Percentiles rank a stretch among this genome's conserved stretches.
Evolutionary conservation across 2,113 vertebrate species (phyloP).

Genomic region (Nannospalax galili): DNA sequence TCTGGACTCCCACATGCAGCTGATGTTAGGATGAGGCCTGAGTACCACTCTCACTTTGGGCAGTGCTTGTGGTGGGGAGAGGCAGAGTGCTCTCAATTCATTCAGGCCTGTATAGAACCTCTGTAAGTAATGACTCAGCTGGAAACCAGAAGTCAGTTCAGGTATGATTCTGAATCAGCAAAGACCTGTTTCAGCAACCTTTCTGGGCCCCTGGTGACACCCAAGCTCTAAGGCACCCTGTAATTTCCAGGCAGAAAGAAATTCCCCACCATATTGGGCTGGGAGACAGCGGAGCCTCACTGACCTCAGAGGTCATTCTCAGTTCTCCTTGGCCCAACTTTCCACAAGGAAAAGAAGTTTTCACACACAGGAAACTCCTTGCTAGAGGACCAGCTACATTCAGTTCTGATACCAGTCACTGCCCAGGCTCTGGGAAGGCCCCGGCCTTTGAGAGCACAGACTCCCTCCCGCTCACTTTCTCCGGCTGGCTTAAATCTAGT

Average conservation of each 20-base stretch:
- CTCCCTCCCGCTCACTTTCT: background rate
- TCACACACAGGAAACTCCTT: background rate
- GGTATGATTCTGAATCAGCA: background rate
- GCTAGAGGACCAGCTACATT: background rate
- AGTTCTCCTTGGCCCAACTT: background rate
- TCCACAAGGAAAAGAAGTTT: background rate
- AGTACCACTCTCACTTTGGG: background rate
- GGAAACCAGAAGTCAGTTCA: background rate
- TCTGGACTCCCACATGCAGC: background rate
- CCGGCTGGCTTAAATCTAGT: background rate
- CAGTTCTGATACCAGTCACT: rapidly evolving
- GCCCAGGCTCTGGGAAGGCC: background rate
- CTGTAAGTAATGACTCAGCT: background rate
- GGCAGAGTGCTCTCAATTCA: too few species aligned
- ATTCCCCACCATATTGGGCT: too few species aligned
- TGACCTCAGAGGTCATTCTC: background rate
- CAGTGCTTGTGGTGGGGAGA: background rate
- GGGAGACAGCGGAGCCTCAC: background rate
- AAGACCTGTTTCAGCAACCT: background rate
- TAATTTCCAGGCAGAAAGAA: background rate
- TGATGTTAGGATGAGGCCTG: background rate
- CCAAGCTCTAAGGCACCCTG: rapidly evolving
- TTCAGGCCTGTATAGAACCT: background rate
- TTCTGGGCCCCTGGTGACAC: background rate
- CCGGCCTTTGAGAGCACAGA: rapidly evolving